Evolutionary conservation across 2,797 vertebrate genomes (phyloP), one percentile per base, ranked within the genome.

Genomic region (Rhinella marina): DNA sequence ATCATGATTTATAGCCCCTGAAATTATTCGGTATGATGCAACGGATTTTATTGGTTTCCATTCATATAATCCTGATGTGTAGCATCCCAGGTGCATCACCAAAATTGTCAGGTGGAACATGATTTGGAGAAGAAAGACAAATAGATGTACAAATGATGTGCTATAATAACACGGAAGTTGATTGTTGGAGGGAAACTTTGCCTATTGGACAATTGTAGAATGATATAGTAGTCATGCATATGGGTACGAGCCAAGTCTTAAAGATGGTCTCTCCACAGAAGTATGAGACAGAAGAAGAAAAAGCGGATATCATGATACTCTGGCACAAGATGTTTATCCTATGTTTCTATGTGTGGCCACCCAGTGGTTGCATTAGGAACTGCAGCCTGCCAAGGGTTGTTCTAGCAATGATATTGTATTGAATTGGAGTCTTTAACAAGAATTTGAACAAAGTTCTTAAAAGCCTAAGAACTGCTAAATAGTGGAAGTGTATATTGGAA

Each of bases 1-100:
- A 86, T 80, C 85, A 80, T 52, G 8, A 86, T 86, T 86, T 86
- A 86, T 86, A 66, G 62, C 56, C 85, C 85, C 76, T 86, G 85
- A 86, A 86, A 86, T 86, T 80, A 86, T 86, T 86, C 25, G 56
- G 84, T 48, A 79, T 54, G 75, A 86, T 29, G 50, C 16, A n/a
- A 41, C 23, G 85, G 54, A 70, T 86, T 70, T 86, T 86, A 86
- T 80, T 56, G 77, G 75, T 80, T 72, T 7, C 62, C 61, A 80
- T 79, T 62, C 77, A 57, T 80, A 57, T 79, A 70, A 70, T 57
- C 41, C 17, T 80, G 62, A 68, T 66, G 52, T 57, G 23, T 21
- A n/a, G 17, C 27, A 25, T 86, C 77, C 76, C 85, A 80, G 76
- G 77, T 79, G 77, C 76, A 68, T 57, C 62, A 14, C 50, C 50